These are phyloP conservation scores for Pyrrhosoma nymphula DNA, from an alignment of 2,888 invertebrate genomes.

Conservation along the genomic window DNA sequence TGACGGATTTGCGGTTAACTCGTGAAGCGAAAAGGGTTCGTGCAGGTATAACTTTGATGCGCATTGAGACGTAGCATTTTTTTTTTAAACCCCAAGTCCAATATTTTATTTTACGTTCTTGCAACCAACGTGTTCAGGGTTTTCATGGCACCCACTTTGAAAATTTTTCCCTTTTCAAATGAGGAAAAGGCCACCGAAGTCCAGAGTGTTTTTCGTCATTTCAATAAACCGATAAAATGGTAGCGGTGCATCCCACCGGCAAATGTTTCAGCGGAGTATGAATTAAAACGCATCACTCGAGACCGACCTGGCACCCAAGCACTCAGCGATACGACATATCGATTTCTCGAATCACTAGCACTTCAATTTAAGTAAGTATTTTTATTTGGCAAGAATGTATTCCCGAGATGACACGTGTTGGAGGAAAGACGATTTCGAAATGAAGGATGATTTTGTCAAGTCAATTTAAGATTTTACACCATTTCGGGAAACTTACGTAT, in stretches of 20 bases:
- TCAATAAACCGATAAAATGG: constrained; percentile 7
- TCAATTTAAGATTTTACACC: no score
- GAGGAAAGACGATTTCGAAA: no score
- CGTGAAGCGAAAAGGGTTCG: not conserved
- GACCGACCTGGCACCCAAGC: not conserved
- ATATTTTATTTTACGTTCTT: not conserved
- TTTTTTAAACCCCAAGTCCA: not conserved
- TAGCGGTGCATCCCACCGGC: not conserved
- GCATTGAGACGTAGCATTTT: not conserved
- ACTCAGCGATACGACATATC: not conserved
- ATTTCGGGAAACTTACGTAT: no score
- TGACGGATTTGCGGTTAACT: not conserved
- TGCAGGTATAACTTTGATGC: not conserved
- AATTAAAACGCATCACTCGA: not conserved
- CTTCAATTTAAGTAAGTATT: not conserved
- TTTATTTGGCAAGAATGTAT: no score
- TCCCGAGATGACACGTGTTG: no score
- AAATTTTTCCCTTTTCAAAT: not conserved
- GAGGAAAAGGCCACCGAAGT: not conserved
- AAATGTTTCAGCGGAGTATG: not conserved
- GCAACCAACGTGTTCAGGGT: not conserved
- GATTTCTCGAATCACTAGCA: not conserved
- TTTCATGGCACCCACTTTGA: not conserved
- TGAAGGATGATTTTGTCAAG: no score
- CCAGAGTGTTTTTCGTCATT: not conserved